These are phyloP conservation scores for Ispidina picta DNA, from an alignment of 2,797 vertebrate species.

Conservation along the genomic window DNA sequence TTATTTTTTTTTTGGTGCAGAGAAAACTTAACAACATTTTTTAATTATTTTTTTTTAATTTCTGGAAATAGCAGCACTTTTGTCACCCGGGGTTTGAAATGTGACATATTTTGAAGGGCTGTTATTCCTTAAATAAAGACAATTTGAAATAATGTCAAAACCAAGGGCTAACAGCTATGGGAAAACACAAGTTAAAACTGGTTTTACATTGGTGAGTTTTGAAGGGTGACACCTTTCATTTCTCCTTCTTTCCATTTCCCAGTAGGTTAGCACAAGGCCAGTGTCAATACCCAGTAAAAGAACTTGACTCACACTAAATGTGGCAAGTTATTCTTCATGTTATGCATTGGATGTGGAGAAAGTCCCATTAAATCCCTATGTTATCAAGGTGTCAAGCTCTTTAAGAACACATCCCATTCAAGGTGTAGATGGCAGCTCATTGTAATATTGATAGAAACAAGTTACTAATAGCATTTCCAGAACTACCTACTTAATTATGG, in stretches of 20 bases:
- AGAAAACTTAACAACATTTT: background rate
- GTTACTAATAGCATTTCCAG: background rate
- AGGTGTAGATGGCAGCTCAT: background rate
- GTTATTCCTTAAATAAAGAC: conserved; percentile 40
- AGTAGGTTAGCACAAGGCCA: background rate
- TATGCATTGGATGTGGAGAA: background rate
- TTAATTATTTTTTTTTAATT: background rate
- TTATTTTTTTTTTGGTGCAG: background rate
- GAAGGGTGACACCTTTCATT: background rate
- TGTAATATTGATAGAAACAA: background rate
- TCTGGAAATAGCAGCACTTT: conserved; percentile 32
- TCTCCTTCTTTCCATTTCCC: background rate
- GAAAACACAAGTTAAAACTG: background rate
- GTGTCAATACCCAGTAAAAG: background rate
- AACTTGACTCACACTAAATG: background rate
- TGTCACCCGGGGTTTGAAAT: background rate
- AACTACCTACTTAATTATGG: background rate
- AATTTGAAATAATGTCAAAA: conserved; percentile 43
- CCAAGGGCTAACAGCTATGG: background rate
- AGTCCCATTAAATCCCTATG: background rate
- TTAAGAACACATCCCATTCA: background rate
- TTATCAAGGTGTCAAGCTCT: background rate
- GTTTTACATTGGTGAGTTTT: background rate
- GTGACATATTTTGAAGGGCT: conserved; percentile 39
- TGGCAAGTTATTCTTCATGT: background rate